phyloP scores from a whole-genome alignment of 2,797 vertebrate genomes.

The Ibycter americanus region DNA sequence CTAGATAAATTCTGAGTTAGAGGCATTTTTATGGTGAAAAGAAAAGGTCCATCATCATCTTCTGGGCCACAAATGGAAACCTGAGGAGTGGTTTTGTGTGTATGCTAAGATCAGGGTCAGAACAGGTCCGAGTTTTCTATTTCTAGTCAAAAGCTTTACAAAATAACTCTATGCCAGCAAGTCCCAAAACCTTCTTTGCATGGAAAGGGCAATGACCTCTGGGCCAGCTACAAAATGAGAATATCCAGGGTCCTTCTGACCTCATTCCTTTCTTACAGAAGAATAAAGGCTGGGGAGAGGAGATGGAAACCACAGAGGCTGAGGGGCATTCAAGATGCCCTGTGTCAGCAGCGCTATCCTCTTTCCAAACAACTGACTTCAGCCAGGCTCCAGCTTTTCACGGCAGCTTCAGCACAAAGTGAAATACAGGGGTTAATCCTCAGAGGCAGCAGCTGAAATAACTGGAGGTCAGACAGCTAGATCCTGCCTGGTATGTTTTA shows the following conservation, averaged over 20 bases:
- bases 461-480: background rate
- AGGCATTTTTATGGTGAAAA: background rate
- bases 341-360: background rate
- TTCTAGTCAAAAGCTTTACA: constrained; percentile 33
- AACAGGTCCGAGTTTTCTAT: constrained; percentile 30
- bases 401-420: background rate
- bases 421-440: background rate
- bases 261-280: background rate
- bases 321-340: background rate
- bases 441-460: constrained; percentile 14
- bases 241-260: background rate
- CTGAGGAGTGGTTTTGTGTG: background rate
- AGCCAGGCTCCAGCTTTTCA: background rate
- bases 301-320: background rate
- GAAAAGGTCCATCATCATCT: background rate
- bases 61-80: background rate
- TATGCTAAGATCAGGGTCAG: background rate
- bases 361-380: background rate
- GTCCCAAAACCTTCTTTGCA: constrained; percentile 2
- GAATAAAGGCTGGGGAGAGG: background rate
- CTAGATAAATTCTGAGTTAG: background rate
- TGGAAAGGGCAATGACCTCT: background rate
- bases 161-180: background rate
- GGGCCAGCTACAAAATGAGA: background rate
- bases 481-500: background rate